Base-by-base conservation (phyloP, 2,797 vertebrate genomes). In the Mionectes olivaceus region DNA sequence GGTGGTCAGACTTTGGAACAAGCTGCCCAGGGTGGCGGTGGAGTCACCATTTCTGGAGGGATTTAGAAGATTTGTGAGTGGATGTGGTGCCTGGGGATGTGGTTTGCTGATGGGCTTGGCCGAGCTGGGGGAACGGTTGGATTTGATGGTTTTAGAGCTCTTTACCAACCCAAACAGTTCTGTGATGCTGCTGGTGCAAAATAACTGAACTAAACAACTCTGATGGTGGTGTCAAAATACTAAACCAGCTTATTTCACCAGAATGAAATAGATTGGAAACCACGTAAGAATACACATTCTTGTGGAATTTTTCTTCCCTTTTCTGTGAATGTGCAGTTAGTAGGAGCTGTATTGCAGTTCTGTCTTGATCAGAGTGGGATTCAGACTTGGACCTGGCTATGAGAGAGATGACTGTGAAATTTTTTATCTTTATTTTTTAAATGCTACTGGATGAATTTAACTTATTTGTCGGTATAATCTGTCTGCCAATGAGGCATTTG, bases 1-100 rank as follows among this genome's bases (percentile, higher is more conserved):
- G n/a, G 1, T 2, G 0, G 1, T 3, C 8, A 12, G 56, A 2
- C 1, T 2, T 12, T 55, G 32, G 43, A 13, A 10, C 8, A 49
- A 18, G 55, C 18, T 75, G 63, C 13, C 49, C 27, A 47, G 32
- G 32, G 13, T 11, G 5, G 14, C 13, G 25, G 13, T n/a, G 56
- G 11, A 56, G 16, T 22, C 16, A 2, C 19, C 2, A 2, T 13
- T 5, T 25, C 43, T 33, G 43, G 14, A 13, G n/a, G 21, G 5
- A 9, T 57, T 56, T 30, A 30, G 7, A 15, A 11, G 13, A 0
- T 22, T 3, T 16, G 44, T 60, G 47, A 35, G 44, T 60, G 55
- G 41, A 4, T 28, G 15, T 28, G 35, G 32, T n/a, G 60, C 22
- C 23, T 0, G 4, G 64, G 79, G 19, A 3, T 9, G 1, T 1